phyloP scores from a whole-genome alignment of 2,888 invertebrate species.

The Lasioglossum leucozonium region DNA sequence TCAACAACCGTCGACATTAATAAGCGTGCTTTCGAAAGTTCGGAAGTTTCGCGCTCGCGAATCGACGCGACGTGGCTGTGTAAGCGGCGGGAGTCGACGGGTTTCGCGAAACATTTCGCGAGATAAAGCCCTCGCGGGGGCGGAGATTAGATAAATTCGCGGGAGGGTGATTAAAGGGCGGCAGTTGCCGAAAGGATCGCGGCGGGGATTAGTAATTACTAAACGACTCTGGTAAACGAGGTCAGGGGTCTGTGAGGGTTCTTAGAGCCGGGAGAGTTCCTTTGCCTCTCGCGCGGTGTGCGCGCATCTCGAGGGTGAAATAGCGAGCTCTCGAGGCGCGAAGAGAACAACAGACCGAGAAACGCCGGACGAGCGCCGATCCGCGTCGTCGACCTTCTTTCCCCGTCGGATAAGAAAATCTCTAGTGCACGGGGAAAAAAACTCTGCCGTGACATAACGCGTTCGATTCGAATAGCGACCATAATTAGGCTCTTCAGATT shows the following conservation, averaged over 20 bases:
- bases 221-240: slow-evolving; percentile 32
- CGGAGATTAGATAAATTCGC: slow-evolving; percentile 50
- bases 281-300: slow-evolving; percentile 22
- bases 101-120: slow-evolving; percentile 19
- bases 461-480: background rate
- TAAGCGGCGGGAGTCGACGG: slow-evolving; percentile 5
- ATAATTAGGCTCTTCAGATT: background rate
- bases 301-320: slow-evolving; percentile 30
- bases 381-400: background rate
- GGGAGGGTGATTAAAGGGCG: slow-evolving; percentile 44
- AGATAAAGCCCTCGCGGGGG: slow-evolving; percentile 24
- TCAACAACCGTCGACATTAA: slow-evolving; percentile 9
- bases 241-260: slow-evolving; percentile 37
- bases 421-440: background rate
- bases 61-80: background rate
- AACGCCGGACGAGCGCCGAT: background rate
- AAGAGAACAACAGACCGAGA: background rate
- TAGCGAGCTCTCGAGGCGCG: slow-evolving; percentile 33
- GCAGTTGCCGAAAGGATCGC: slow-evolving; percentile 43
- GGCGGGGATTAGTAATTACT: slow-evolving; percentile 42
- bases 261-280: slow-evolving; percentile 25
- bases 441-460: background rate
- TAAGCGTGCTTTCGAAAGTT: slow-evolving; percentile 11
- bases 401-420: background rate
- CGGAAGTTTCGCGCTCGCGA: slow-evolving; percentile 1